phyloP scores from a whole-genome alignment of 92 coral and sea anemone genomes.

The Phymanthus crucifer region DNA sequence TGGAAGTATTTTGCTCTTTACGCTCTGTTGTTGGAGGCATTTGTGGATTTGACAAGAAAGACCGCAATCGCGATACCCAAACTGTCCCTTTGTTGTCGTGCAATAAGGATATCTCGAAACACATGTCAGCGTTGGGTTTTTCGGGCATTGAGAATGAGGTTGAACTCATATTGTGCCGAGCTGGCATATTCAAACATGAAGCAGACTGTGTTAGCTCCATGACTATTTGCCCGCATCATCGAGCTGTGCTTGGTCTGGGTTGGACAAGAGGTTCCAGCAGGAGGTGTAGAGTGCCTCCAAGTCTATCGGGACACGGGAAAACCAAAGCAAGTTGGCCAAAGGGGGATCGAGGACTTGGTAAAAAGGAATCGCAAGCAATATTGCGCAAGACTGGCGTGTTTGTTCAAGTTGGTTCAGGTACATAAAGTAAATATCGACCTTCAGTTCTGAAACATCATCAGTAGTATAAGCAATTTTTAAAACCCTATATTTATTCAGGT shows the following conservation, averaged over 20 bases:
- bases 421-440: not conserved
- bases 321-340: constrained; percentile 64
- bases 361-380: constrained; percentile 36
- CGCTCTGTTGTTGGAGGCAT: constrained; percentile 54
- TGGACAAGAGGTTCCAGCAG: constrained; percentile 69
- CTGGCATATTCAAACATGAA: constrained; percentile 37
- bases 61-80: constrained; percentile 56
- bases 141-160: constrained; percentile 59
- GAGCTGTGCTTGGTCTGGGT: constrained; percentile 59
- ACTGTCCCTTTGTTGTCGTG: constrained; percentile 52
- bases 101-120: constrained; percentile 42
- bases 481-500: constrained; percentile 2
- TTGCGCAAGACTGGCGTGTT: constrained; percentile 60
- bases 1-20: constrained; percentile 64
- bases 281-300: constrained; percentile 61
- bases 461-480: not conserved
- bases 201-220: constrained; percentile 31
- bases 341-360: constrained; percentile 60
- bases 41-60: constrained; percentile 54
- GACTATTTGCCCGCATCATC: constrained; percentile 73
- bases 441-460: constrained; percentile 9
- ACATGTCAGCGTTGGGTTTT: constrained; percentile 40
- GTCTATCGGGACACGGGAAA: constrained; percentile 55
- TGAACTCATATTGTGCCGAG: constrained; percentile 63
- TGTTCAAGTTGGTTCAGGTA: constrained; percentile 72